phyloP scores from a whole-genome alignment of 2,888 invertebrate species.

The Leptarthrus brevirostris region DNA sequence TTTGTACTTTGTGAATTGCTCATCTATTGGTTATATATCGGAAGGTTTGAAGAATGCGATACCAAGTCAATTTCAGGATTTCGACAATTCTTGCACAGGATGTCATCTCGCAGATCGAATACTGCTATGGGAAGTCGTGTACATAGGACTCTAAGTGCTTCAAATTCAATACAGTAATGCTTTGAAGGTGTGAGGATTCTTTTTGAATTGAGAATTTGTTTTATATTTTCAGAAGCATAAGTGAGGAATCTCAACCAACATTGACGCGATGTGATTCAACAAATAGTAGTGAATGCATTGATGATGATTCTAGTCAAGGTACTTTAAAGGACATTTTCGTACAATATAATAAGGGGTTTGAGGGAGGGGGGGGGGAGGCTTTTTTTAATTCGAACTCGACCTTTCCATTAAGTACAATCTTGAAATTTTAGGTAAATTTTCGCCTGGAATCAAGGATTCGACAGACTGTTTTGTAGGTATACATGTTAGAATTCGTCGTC shows the following conservation, averaged over 20 bases:
- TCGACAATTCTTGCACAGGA: constrained; percentile 65
- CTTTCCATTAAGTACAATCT: too few species aligned
- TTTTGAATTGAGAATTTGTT: not conserved
- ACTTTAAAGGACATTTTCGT: too few species aligned
- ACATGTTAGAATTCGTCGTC: too few species aligned
- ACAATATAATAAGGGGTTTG: not conserved
- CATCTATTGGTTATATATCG: too few species aligned
- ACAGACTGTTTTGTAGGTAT: too few species aligned
- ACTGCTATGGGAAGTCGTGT: constrained; percentile 57
- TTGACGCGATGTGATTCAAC: constrained; percentile 66
- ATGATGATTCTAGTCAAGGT: constrained; percentile 61
- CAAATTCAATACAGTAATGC: constrained; percentile 65
- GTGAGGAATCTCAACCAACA: constrained; percentile 60
- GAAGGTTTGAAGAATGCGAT: constrained; percentile 49
- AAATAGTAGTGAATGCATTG: constrained; percentile 66
- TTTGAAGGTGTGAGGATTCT: not conserved
- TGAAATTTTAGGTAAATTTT: too few species aligned
- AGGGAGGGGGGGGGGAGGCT: too few species aligned
- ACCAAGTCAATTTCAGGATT: constrained; percentile 60
- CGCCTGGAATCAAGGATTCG: too few species aligned
- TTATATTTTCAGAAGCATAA: constrained; percentile 55
- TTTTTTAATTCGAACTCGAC: too few species aligned
- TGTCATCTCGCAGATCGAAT: constrained; percentile 65
- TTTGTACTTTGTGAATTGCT: not conserved
- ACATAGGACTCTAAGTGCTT: constrained; percentile 60